These are phyloP conservation scores for Synanceia verrucosa DNA, from an alignment of 2,797 vertebrate genomes.

Conservation along the genomic window DNA sequence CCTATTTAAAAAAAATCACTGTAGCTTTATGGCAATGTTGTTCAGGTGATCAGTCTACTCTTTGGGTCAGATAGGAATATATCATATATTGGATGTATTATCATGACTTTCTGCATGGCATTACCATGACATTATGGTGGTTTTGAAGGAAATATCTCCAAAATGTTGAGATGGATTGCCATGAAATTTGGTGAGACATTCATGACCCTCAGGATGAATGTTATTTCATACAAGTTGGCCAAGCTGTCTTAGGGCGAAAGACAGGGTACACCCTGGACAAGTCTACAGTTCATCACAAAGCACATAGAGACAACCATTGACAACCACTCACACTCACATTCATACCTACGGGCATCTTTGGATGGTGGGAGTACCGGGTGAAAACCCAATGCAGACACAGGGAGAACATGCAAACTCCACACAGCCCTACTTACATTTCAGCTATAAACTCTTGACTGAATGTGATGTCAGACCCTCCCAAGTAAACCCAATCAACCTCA, in stretches of 20 bases:
- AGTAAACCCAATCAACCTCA: neutral
- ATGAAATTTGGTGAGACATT: neutral
- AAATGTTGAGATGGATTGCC: neutral
- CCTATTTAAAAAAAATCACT: too few species aligned
- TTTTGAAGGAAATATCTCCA: neutral
- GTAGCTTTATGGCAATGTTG: neutral
- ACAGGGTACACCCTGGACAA: too few species aligned
- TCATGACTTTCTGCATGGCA: neutral
- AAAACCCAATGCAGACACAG: too few species aligned
- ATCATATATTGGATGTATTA: neutral
- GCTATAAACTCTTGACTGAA: neutral
- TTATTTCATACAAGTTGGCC: too few species aligned
- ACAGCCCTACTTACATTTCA: neutral
- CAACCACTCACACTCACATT: too few species aligned
- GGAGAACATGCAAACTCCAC: too few species aligned
- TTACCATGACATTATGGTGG: rapidly evolving
- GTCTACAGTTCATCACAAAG: too few species aligned
- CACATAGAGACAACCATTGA: too few species aligned
- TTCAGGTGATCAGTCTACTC: neutral
- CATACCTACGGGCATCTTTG: too few species aligned
- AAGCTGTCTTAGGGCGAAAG: too few species aligned
- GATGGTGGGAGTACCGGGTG: too few species aligned
- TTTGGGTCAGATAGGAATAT: neutral
- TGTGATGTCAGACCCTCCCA: neutral
- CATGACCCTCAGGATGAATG: neutral